phyloP scores from a whole-genome alignment of 37 sponge, comb jelly and placozoan species.

The Cliona cf. orientalis region DNA sequence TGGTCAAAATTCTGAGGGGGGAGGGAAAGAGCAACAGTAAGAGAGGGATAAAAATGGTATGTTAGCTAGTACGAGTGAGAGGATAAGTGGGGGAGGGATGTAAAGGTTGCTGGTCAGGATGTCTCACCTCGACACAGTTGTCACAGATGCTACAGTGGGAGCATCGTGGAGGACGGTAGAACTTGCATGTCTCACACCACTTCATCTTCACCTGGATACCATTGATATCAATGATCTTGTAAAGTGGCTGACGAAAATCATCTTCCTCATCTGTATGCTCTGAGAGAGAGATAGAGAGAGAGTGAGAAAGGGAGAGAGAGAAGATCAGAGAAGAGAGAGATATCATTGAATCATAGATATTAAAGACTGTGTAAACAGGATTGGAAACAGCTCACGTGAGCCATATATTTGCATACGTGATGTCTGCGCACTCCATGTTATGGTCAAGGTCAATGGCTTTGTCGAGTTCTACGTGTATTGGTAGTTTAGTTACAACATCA shows the following conservation, averaged over 20 bases:
- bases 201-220: constrained; percentile 84
- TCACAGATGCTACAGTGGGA: constrained; percentile 99
- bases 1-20: constrained; percentile 93
- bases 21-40: constrained; percentile 51
- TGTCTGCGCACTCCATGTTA: no score
- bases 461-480: no score
- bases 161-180: constrained; percentile 95
- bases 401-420: no score
- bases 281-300: not conserved
- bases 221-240: constrained; percentile 65
- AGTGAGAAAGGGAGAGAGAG: constrained; percentile 5
- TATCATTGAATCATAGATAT: no score
- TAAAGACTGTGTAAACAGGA: no score
- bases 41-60: constrained; percentile 28
- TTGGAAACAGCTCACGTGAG: no score
- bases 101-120: no score
- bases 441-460: no score
- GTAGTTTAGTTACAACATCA: no score
- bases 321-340: no score
- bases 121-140: constrained; percentile 94
- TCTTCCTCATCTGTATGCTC: constrained; percentile 78
- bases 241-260: constrained; percentile 82
- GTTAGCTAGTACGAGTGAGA: constrained; percentile 1
- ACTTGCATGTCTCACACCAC: constrained; percentile 98
- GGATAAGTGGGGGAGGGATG: not conserved